Base-by-base conservation (phyloP, 2,888 invertebrate species). In the Rotaria macrura region DNA sequence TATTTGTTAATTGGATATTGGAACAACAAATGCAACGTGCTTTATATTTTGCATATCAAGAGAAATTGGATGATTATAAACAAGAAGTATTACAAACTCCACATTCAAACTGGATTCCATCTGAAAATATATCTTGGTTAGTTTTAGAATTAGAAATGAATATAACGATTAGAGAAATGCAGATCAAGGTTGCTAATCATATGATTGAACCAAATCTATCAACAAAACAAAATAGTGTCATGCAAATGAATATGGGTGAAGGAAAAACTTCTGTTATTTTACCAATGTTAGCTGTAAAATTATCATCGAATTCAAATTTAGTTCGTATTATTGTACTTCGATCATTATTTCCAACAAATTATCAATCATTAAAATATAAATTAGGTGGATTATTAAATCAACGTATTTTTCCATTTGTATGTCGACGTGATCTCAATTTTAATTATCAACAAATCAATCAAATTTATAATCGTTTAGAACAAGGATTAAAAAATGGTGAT, bases 401-500 rank as follows among this genome's bases (percentile, higher is more conserved):
- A 43, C 74, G 74, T 79, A 40, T 79, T 43, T 43, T 79, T 43
- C 25, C 74, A 40, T 79, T 43, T 79, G 43, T 25, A 40, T 79
- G 74, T n/a, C 74, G 74, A 25, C 74, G 74, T 43, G 74, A 79
- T 79, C 23, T 79, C 40, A 79, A 79, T 25, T 79, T 79, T 12
- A 79, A 23, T 7, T 2, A 79, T 43, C 6, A 38, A 40, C 74
- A 79, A 79, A 79, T 79, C 1, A 40, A 79, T 2, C 25, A 12
- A 43, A 43, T 79, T 43, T 12, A 4, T 9, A 10, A 23, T 9
- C 74, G 74, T 79, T 43, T 79, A 25, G 2, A 43, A 38, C 43
- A 79, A 40, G 74, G 25, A 43, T 79, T 79, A 43, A 6, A 43
- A 9, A 38, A 79, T 9, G 17, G 43, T 43, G 74, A 79, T 43